Evolutionary conservation across 2,113 vertebrate genomes (phyloP), one percentile per base, ranked within the genome.

Genomic region (Perccottus glenii): DNA sequence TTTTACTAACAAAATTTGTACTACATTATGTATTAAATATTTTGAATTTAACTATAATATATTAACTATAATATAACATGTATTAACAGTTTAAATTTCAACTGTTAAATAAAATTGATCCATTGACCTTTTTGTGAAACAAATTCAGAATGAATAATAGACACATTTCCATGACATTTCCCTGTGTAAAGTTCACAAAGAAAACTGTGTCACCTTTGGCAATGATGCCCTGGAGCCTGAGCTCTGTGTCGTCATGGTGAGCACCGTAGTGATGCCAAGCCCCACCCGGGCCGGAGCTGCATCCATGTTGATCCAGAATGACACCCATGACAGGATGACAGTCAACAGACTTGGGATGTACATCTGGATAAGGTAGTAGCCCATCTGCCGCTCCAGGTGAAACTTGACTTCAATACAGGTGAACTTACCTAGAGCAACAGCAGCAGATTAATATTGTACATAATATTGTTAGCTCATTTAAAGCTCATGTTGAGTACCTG

Each of bases 301-400:
- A 0, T 98, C 96, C 96, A 98, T 98, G 80, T 97, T 98, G 90
- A 98, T 98, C 96, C 96, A 98, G 85, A 98, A 97, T 33, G 96
- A 98, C 49, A 98, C 92, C 96, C 96, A 98, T 79, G 96, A 98
- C 50, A 98, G 93, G 87, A 98, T 98, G 85, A 98, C 95, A 0
- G 96, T 98, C 70, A 98, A 93, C 12, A 98, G 91, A 73, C 96
- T 97, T 35, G 96, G 96, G 60, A 98, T 97, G 88, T 98, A 98
- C 96, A 97, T 98, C 93, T 98, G 96, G 88, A 98, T 98, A 85
- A 98, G 90, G 85, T 98, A 98, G 82, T 98, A 98, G 56, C 96
- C 96, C 96, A 98, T 98, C 81, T 98, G 96, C 65, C 95, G 87
- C 87, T 98, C 95, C 90, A 98, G 88, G 88, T 97, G 95, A 92